Evolutionary conservation across 2,797 vertebrate genomes (phyloP).

Genomic region (Melanotaenia boesemani): DNA sequence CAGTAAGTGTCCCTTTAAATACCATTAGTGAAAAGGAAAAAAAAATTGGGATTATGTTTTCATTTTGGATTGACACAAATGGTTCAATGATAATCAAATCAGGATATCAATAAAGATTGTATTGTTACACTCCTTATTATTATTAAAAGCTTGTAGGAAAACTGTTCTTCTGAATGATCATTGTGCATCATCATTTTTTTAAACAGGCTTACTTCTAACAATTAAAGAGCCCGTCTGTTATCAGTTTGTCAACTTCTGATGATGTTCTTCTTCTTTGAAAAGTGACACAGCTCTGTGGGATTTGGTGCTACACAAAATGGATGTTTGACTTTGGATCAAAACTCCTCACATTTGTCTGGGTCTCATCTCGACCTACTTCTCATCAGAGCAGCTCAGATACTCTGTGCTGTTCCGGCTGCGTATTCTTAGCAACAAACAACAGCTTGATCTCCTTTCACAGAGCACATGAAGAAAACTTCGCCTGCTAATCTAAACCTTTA

Average conservation of each 20-base stretch:
- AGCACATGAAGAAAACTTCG: constrained; percentile 30
- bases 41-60: neutral
- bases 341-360: constrained; percentile 44
- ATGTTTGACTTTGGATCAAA: constrained; percentile 52
- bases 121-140: neutral
- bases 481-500: constrained; percentile 38
- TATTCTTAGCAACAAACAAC: constrained; percentile 58
- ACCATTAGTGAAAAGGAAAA: neutral
- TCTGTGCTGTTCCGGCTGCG: constrained; percentile 35
- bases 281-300: constrained; percentile 12
- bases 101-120: neutral
- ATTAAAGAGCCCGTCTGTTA: constrained; percentile 2
- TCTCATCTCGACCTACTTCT: constrained; percentile 63
- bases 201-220: neutral
- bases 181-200: neutral
- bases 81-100: neutral
- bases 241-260: constrained; percentile 28
- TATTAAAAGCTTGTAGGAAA: neutral
- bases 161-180: neutral
- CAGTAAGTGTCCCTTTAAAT: neutral
- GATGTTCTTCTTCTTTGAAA: constrained; percentile 22
- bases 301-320: constrained; percentile 14
- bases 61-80: neutral
- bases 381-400: constrained; percentile 42
- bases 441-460: constrained; percentile 55